These are phyloP conservation scores for Atherinosoma microstoma DNA, from an alignment of 2,797 vertebrate species.

Conservation along the genomic window DNA sequence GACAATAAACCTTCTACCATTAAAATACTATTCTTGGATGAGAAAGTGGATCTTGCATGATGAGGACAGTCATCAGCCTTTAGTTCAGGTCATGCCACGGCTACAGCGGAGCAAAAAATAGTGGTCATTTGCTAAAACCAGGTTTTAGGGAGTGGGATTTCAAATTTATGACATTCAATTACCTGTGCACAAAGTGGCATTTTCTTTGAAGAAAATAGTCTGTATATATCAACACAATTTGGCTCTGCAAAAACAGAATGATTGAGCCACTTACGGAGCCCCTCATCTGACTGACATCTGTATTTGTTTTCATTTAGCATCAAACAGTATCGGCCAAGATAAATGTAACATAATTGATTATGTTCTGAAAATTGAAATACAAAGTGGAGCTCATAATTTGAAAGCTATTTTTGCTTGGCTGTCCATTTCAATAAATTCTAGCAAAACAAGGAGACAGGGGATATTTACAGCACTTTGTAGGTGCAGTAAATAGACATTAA, in stretches of 20 bases:
- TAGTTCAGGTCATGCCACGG: slow-evolving; percentile 10
- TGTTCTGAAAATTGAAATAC: slow-evolving; percentile 78
- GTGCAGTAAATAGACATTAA: slow-evolving; percentile 55
- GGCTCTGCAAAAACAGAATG: slow-evolving; percentile 61
- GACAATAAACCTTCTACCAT: slow-evolving; percentile 34
- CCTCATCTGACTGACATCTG: slow-evolving; percentile 38
- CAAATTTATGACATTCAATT: slow-evolving; percentile 62
- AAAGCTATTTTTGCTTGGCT: slow-evolving; percentile 72
- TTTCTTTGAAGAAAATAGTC: slow-evolving; percentile 63
- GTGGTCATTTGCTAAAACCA: slow-evolving; percentile 50
- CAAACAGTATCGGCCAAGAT: slow-evolving; percentile 63
- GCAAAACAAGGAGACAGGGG: slow-evolving; percentile 55
- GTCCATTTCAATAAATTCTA: slow-evolving; percentile 54
- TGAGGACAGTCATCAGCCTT: slow-evolving; percentile 25
- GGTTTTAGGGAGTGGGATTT: slow-evolving; percentile 41
- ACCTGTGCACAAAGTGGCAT: slow-evolving; percentile 44
- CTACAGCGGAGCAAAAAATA: slow-evolving; percentile 52
- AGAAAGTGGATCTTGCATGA: slow-evolving; percentile 18
- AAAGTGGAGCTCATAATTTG: slow-evolving; percentile 75
- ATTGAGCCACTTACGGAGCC: slow-evolving; percentile 69
- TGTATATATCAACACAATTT: slow-evolving; percentile 52
- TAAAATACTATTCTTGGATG: slow-evolving; percentile 47
- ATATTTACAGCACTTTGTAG: slow-evolving; percentile 44
- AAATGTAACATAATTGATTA: slow-evolving; percentile 78
- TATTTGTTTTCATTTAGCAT: slow-evolving; percentile 72